Evolutionary conservation across 1,140 invertebrate genomes (phyloP).

Genomic region (Diachasmimorpha longicaudata): DNA sequence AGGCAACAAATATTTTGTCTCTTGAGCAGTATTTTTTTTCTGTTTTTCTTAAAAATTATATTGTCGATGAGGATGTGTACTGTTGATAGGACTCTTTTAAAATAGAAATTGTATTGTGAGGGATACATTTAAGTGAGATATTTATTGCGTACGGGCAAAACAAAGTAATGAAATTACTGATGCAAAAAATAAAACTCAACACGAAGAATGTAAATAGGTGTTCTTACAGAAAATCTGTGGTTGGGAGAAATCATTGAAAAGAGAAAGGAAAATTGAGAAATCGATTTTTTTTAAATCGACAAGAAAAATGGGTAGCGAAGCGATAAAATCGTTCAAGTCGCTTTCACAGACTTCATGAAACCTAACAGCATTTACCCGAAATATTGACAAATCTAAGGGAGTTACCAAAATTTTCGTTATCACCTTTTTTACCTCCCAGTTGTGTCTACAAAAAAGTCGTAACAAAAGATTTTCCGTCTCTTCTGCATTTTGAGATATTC

Average conservation of each 20-base stretch:
- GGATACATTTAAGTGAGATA: background rate
- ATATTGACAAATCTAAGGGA: too few relatives aligned
- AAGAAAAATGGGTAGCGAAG: too few relatives aligned
- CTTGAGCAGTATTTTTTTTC: background rate
- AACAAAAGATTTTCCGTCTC: too few relatives aligned
- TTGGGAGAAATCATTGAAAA: background rate
- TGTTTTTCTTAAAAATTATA: constrained; percentile 1
- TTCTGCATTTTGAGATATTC: too few relatives aligned
- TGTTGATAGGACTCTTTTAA: background rate
- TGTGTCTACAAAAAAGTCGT: too few relatives aligned
- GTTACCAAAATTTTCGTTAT: too few relatives aligned
- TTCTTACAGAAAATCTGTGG: background rate
- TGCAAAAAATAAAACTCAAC: background rate
- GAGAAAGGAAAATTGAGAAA: background rate
- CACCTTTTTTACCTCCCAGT: too few relatives aligned
- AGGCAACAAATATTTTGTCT: background rate
- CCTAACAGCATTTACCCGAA: too few relatives aligned
- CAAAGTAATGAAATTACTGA: background rate
- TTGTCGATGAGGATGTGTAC: background rate
- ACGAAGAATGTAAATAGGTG: background rate
- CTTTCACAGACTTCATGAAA: too few relatives aligned
- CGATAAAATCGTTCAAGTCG: too few relatives aligned
- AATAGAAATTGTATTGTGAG: background rate
- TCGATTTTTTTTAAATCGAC: background rate
- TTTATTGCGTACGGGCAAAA: background rate